These are phyloP conservation scores for Mimas tiliae DNA, from an alignment of 2,888 invertebrate genomes.

Conservation along the genomic window DNA sequence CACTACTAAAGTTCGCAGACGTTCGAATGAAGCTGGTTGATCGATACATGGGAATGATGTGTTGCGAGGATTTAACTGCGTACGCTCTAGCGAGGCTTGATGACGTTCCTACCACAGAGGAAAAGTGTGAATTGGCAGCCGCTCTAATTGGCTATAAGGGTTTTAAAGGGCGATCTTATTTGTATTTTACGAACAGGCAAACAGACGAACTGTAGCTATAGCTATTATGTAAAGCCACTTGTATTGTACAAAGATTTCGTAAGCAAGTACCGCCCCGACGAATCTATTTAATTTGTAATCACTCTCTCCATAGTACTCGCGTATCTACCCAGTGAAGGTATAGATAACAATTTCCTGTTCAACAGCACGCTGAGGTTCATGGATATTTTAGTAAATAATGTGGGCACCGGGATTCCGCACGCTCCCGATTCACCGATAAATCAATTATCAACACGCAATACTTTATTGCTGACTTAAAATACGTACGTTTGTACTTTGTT, in stretches of 20 bases:
- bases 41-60: constrained; percentile 66
- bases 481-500: constrained; percentile 40
- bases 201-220: constrained; percentile 33
- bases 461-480: constrained; percentile 55
- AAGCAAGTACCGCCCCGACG: constrained; percentile 18
- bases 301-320: constrained; percentile 31
- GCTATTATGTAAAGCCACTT: neutral
- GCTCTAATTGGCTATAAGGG: constrained; percentile 51
- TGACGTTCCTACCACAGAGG: constrained; percentile 60
- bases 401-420: constrained; percentile 62
- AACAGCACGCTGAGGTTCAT: constrained; percentile 58
- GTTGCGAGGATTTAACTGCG: constrained; percentile 68
- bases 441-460: constrained; percentile 66
- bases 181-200: constrained; percentile 46
- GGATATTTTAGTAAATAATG: constrained; percentile 73
- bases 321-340: constrained; percentile 48
- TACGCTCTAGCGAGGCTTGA: constrained; percentile 58
- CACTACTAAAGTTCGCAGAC: constrained; percentile 62
- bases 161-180: constrained; percentile 57
- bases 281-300: constrained; percentile 25
- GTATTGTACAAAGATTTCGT: constrained; percentile 1
- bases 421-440: constrained; percentile 73
- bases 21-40: constrained; percentile 65
- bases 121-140: constrained; percentile 54
- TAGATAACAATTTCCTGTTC: constrained; percentile 59